Base-by-base conservation (phyloP, 2,888 invertebrate genomes). In the Ashinkailepas kermadecensis region DNA sequence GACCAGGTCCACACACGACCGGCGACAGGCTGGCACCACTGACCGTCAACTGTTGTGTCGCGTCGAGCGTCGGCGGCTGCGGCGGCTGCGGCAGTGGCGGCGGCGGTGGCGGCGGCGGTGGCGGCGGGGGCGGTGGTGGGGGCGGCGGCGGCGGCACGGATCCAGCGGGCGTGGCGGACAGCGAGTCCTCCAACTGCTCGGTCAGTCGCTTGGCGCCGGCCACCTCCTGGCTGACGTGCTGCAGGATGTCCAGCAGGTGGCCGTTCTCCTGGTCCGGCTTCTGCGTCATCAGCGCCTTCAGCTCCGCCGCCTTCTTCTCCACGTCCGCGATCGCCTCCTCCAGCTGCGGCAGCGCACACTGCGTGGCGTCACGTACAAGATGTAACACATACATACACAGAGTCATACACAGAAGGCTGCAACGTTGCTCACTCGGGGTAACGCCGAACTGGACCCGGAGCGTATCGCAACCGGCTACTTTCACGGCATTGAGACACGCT, bases 221-320 rank as follows among this genome's bases (percentile, higher is more conserved):
- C 58, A 79, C 58, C 79, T 79, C 79, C 23, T 58, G 58, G 23
- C 58, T 79, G 58, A 79, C 79, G 58, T 79, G 79, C 57, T 59
- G 79, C 15, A 79, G 59, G 23, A 79, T 57, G 13, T 79, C 23
- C 58, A 79, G 58, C 57, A 79, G 57, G 58, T 79, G 79, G 58
- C 57, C 79, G 79, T 13, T 79, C 58, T 58, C 58, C 58, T 79
- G 58, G 58, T 79, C 79, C 23, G 59, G 57, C 25, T 59, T 79
- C 58, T 59, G 57, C 7, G 59, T 59, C 57, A 79, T 25, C 79
- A 79, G 57, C 23, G 58, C 79, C 58, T 57, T 12, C 79, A 79
- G 59, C 25, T 79, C 58, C 15, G 79, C 79, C 25, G 79, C 79
- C 79, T 79, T 79, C 79, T 79, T 79, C 79, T 79, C 79, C 23